Conservation (phyloP, 1,140 invertebrate species). For the Harpegnathos saltator region DNA sequence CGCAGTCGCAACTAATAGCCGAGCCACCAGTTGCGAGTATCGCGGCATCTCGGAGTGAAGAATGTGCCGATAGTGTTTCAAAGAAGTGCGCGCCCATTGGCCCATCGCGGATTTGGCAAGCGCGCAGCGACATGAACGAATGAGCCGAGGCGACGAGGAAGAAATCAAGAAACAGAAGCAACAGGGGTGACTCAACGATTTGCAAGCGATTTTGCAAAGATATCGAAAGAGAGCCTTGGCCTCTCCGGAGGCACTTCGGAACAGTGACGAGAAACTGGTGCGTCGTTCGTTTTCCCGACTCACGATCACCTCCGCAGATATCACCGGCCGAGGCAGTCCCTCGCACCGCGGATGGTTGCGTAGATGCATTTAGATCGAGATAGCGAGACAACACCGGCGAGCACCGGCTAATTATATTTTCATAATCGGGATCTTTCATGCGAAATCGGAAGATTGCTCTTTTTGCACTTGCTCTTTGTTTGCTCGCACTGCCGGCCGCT, state of each 20-base stretch:
- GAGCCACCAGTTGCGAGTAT: too few species aligned
- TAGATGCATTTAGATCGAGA: background rate
- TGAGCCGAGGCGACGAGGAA: slow-evolving; percentile 21
- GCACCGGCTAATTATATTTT: too few species aligned
- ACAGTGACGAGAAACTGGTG: slow-evolving; percentile 39
- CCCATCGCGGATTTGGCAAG: slow-evolving; percentile 40
- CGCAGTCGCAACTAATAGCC: too few species aligned
- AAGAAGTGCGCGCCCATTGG: too few species aligned
- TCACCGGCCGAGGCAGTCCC: background rate
- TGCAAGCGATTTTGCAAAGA: slow-evolving; percentile 59
- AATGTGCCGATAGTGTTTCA: too few species aligned
- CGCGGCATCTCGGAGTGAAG: too few species aligned
- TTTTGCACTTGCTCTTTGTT: too few species aligned
- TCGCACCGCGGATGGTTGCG: too few species aligned
- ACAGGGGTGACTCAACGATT: slow-evolving; percentile 55
- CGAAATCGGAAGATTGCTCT: too few species aligned
- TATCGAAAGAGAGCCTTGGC: slow-evolving; percentile 48
- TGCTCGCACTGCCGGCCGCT: too few species aligned
- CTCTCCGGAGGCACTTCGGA: background rate
- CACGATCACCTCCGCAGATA: slow-evolving; percentile 3
- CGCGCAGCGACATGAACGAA: background rate
- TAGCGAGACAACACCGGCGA: background rate
- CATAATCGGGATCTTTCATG: too few species aligned
- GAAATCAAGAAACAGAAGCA: slow-evolving; percentile 20
- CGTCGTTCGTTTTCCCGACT: slow-evolving; percentile 10